Evolutionary conservation across 1,140 invertebrate genomes (phyloP).

Genomic region (Leptinotarsa texana): DNA sequence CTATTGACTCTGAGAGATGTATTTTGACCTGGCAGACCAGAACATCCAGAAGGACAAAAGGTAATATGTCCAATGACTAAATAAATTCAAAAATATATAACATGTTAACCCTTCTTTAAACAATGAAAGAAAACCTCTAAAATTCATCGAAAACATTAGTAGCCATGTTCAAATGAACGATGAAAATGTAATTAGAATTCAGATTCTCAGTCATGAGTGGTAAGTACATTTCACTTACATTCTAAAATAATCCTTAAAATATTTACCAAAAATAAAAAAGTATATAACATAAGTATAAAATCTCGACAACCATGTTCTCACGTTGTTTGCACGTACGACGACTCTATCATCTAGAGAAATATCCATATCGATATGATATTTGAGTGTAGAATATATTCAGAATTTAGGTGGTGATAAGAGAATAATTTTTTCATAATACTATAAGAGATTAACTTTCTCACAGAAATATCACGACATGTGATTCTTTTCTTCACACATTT

Average conservation of each 20-base stretch:
- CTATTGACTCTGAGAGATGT: too few relatives aligned
- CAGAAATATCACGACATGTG: conserved; percentile 34
- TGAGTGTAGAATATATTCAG: not conserved
- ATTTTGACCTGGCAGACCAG: too few relatives aligned
- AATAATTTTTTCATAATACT: conserved; percentile 14
- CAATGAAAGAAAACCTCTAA: too few relatives aligned
- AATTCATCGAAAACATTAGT: too few relatives aligned
- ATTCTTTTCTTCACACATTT: conserved; percentile 31
- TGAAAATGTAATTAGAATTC: conserved; percentile 38
- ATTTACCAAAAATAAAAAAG: conserved; percentile 20
- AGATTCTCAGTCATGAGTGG: conserved; percentile 30
- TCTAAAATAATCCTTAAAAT: conserved; percentile 11
- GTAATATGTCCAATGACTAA: too few relatives aligned
- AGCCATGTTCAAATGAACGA: not conserved
- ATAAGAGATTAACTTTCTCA: conserved; percentile 28
- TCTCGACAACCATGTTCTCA: not conserved
- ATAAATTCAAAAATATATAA: too few relatives aligned
- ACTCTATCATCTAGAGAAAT: not conserved
- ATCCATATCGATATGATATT: conserved; percentile 1
- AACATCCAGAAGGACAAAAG: too few relatives aligned
- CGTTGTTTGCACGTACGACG: not conserved
- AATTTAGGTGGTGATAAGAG: not conserved
- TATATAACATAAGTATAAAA: conserved; percentile 7
- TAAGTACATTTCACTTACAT: conserved; percentile 33
- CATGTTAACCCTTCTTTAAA: too few relatives aligned